A percentile compares a stretch with the other conserved stretches of the same genome.
Conservation (phyloP, 2,797 vertebrate species). For the Eupleurogrammus muticus region DNA sequence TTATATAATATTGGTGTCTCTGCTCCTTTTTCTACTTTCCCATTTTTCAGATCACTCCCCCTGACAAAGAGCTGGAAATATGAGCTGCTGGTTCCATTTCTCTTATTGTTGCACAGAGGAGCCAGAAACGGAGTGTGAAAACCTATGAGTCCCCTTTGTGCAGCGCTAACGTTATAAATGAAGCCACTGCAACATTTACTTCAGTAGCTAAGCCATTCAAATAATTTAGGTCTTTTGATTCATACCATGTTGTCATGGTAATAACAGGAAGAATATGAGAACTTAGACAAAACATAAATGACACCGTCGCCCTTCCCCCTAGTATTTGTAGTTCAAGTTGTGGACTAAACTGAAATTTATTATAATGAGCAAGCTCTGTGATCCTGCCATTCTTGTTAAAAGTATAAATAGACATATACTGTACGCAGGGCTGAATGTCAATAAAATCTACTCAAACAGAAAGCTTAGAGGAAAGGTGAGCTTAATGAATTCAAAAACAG, state of each 20-base stretch:
- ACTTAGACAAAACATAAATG: neutral
- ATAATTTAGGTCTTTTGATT: slow-evolving; percentile 1
- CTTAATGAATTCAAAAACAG: neutral
- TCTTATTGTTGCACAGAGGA: slow-evolving; percentile 43
- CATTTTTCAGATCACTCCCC: slow-evolving; percentile 73
- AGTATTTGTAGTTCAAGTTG: neutral
- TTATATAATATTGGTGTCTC: slow-evolving; percentile 81
- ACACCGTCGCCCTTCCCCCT: neutral
- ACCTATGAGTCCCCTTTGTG: slow-evolving; percentile 1
- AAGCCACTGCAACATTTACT: slow-evolving; percentile 3
- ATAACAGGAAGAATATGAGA: slow-evolving; percentile 5
- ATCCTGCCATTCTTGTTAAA: slow-evolving; percentile 1
- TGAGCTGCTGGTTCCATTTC: slow-evolving; percentile 46
- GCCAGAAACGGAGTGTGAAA: slow-evolving; percentile 19
- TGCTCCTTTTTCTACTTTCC: slow-evolving; percentile 73
- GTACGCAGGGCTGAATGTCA: neutral
- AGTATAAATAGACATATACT: slow-evolving; percentile 8
- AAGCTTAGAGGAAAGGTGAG: neutral
- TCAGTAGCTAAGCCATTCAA: neutral
- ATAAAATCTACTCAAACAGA: neutral
- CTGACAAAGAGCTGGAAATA: slow-evolving; percentile 73
- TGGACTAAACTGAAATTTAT: neutral
- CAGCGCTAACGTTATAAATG: neutral
- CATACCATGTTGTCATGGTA: neutral
- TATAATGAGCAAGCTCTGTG: neutral